phyloP scores from a whole-genome alignment of 2,797 vertebrate genomes.

The Gila robusta region DNA sequence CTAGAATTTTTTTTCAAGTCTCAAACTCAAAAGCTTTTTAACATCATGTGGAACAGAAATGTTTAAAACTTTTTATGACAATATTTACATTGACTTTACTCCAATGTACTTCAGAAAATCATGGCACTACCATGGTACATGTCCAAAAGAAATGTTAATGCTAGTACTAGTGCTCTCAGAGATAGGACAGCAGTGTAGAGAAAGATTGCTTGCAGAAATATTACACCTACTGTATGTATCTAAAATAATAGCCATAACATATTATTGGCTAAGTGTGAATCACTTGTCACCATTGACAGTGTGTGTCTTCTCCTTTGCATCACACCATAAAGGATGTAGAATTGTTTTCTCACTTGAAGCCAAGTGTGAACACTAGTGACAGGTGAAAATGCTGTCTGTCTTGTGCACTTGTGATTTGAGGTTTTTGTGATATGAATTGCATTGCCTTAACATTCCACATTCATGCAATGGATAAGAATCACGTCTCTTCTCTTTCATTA shows the following conservation, averaged over 20 bases:
- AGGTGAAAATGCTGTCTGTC: constrained; percentile 1
- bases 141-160: not conserved
- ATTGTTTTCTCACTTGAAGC: constrained; percentile 16
- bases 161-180: not conserved
- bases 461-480: not conserved
- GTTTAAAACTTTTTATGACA: not conserved
- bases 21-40: not conserved
- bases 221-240: not conserved
- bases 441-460: constrained; percentile 3
- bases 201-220: not conserved
- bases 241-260: constrained; percentile 3
- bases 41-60: not conserved
- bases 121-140: not conserved
- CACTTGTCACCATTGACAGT: not conserved
- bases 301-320: not conserved
- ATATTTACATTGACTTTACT: not conserved
- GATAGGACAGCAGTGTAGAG: not conserved
- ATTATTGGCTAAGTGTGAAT: constrained; percentile 27
- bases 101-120: not conserved
- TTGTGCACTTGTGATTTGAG: not conserved
- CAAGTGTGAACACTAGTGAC: not conserved
- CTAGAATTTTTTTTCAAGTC: not conserved
- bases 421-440: constrained; percentile 7
- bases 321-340: not conserved
- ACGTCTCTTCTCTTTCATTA: constrained; percentile 60